phyloP scores from a whole-genome alignment of 2,797 vertebrate genomes.

The Calcarius lapponicus region DNA sequence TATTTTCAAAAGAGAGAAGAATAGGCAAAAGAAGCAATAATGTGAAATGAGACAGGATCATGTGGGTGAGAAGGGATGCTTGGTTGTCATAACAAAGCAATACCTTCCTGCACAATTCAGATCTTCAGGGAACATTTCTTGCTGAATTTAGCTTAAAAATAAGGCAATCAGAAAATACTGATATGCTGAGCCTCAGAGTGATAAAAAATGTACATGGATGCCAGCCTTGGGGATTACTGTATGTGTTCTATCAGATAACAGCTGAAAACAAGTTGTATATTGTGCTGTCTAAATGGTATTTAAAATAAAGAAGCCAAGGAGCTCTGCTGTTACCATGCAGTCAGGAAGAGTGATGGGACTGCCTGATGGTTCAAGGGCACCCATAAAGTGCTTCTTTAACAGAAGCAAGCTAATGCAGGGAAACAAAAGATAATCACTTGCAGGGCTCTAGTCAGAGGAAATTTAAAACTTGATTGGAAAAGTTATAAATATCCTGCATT shows the following conservation, averaged over 20 bases:
- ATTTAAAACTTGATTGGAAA: neutral
- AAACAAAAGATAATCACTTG: neutral
- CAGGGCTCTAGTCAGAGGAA: neutral
- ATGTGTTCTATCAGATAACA: conserved; percentile 15
- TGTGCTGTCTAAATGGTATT: conserved; percentile 25
- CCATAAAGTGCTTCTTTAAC: neutral
- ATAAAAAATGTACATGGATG: conserved; percentile 3
- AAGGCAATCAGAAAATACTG: conserved; percentile 41
- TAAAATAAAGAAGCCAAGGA: conserved; percentile 12
- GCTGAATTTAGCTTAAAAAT: conserved; percentile 45
- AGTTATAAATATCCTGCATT: neutral
- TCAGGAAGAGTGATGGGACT: neutral
- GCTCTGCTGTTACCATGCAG: neutral
- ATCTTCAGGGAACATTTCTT: conserved; percentile 35
- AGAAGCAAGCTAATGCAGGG: neutral
- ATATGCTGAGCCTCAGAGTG: neutral
- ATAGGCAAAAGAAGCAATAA: neutral
- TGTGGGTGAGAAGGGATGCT: neutral
- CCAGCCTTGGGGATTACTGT: conserved; percentile 21
- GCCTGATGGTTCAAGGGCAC: neutral
- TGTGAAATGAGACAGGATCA: neutral
- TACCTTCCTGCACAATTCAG: conserved; percentile 8
- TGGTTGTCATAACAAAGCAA: neutral
- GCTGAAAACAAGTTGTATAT: conserved; percentile 17
- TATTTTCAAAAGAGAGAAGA: neutral